These are phyloP conservation scores for Microcebus ravelobensis DNA, from an alignment of 2,113 vertebrate species.

Conservation along the genomic window DNA sequence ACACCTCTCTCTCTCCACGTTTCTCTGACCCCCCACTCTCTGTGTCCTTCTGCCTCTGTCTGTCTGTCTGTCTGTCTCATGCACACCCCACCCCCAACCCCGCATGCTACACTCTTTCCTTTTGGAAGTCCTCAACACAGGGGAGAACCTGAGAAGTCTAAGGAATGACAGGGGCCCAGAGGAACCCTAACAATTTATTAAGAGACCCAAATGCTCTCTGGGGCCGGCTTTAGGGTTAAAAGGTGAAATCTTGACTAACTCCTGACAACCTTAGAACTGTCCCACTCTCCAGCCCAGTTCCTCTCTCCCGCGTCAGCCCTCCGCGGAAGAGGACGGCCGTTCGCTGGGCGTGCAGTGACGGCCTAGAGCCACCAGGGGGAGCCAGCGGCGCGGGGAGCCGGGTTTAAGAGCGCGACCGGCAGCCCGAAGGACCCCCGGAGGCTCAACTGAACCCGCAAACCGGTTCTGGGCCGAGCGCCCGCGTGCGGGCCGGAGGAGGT, in stretches of 20 bases:
- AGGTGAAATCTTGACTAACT: no score
- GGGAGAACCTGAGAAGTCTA: neutral
- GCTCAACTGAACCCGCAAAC: neutral
- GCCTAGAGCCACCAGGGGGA: constrained; percentile 60
- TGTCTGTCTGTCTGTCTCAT: neutral
- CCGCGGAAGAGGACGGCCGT: no score
- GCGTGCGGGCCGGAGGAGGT: neutral
- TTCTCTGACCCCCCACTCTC: neutral
- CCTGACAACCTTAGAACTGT: neutral
- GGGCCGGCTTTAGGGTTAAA: neutral
- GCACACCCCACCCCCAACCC: neutral
- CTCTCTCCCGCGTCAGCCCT: neutral
- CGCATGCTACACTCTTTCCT: neutral
- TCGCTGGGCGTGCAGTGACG: constrained; percentile 2
- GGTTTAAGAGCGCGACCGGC: neutral
- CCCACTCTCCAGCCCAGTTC: neutral
- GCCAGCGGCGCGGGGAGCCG: neutral
- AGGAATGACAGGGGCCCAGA: neutral
- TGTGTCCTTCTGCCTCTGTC: neutral
- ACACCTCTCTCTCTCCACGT: neutral
- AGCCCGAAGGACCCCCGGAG: rapidly evolving
- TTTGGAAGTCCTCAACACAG: neutral
- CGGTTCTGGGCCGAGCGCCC: neutral
- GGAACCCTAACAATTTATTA: neutral
- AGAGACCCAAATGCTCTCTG: neutral